These are phyloP conservation scores for Plectropomus leopardus DNA, from an alignment of 2,113 vertebrate genomes.

Conservation along the genomic window DNA sequence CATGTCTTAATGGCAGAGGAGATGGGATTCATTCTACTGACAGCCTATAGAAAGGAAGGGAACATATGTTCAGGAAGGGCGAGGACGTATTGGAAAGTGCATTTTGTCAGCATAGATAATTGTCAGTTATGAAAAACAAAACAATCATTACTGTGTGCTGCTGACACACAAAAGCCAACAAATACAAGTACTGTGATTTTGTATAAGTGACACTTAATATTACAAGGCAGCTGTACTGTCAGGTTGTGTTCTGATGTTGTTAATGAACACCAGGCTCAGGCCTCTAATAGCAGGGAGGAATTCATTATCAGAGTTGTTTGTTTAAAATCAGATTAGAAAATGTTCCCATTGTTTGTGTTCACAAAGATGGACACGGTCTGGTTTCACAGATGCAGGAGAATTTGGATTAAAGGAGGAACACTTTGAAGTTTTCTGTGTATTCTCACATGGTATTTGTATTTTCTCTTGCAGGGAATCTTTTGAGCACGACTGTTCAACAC, in stretches of 20 bases:
- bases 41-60: slow-evolving; percentile 38
- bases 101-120: slow-evolving; percentile 48
- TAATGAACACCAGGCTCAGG: slow-evolving; percentile 38
- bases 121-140: slow-evolving; percentile 38
- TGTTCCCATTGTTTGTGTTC: slow-evolving; percentile 28
- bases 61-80: slow-evolving; percentile 45
- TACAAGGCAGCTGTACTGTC: slow-evolving; percentile 35
- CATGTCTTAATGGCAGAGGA: slow-evolving; percentile 36
- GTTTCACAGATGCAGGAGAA: slow-evolving; percentile 4
- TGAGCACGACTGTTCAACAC: slow-evolving; percentile 58
- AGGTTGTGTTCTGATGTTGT: slow-evolving; percentile 29
- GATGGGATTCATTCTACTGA: slow-evolving; percentile 5
- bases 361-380: not conserved
- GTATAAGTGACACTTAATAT: slow-evolving; percentile 40
- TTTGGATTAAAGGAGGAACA: not conserved
- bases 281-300: slow-evolving; percentile 38
- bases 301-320: slow-evolving; percentile 25
- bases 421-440: slow-evolving; percentile 23
- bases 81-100: slow-evolving; percentile 4
- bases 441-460: slow-evolving; percentile 35
- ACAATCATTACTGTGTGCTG: slow-evolving; percentile 21
- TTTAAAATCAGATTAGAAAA: slow-evolving; percentile 18
- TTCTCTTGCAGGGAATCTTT: slow-evolving; percentile 56
- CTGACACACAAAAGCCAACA: slow-evolving; percentile 32
- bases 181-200: slow-evolving; percentile 45